A percentile compares a stretch with the other conserved stretches of the same genome.
These are phyloP conservation scores for Eonycteris spelaea DNA, from an alignment of 2,113 vertebrate species.

Conservation along the genomic window DNA sequence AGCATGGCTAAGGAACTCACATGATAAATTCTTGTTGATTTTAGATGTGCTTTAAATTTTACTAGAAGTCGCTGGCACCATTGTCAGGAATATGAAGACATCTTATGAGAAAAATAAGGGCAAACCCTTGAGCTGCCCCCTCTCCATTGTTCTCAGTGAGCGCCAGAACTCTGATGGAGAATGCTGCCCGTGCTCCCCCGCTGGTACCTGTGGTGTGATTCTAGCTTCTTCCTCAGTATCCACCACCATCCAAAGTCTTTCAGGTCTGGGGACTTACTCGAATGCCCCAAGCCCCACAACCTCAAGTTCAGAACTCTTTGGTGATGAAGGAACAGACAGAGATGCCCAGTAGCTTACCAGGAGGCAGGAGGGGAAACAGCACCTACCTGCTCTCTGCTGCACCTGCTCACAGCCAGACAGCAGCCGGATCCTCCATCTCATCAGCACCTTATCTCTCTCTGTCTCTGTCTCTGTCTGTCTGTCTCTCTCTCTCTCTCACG, in stretches of 20 bases:
- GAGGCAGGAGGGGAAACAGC: background rate
- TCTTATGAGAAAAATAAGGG: background rate
- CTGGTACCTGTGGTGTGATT: background rate
- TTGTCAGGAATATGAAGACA: background rate
- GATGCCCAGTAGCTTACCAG: background rate
- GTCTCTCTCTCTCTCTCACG: background rate
- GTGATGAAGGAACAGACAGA: background rate
- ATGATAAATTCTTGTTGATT: background rate
- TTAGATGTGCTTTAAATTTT: background rate
- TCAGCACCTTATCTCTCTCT: background rate
- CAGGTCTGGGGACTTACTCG: background rate
- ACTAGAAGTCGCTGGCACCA: background rate
- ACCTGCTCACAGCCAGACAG: background rate
- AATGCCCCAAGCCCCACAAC: rapidly evolving
- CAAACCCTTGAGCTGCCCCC: background rate
- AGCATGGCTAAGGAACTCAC: background rate
- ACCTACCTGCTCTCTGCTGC: background rate
- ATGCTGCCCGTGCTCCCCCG: background rate
- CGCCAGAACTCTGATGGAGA: background rate
- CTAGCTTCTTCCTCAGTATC: background rate
- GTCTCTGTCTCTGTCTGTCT: too few species aligned
- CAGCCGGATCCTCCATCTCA: rapidly evolving
- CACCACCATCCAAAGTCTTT: background rate
- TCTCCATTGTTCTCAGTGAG: background rate
- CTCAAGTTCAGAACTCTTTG: background rate